Conservation (phyloP, 2,888 invertebrate genomes). For the Apomyelois bistriatella region DNA sequence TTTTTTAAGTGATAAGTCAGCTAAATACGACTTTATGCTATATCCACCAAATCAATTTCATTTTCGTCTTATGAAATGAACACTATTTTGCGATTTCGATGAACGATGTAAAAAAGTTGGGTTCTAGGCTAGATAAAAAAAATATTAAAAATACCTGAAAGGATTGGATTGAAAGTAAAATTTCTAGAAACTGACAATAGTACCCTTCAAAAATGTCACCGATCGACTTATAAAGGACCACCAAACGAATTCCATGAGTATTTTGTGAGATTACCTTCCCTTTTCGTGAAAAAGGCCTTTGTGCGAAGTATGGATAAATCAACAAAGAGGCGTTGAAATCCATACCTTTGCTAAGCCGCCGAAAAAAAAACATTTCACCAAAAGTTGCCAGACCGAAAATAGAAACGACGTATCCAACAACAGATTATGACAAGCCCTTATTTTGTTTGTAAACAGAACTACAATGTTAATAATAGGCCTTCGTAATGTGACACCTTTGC, state of each 20-base stretch:
- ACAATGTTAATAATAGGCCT: slow-evolving; percentile 49
- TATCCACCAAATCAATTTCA: too few species aligned
- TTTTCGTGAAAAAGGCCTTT: slow-evolving; percentile 64
- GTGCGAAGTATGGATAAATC: slow-evolving; percentile 57
- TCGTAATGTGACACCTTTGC: slow-evolving; percentile 75
- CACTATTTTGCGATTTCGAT: slow-evolving; percentile 29
- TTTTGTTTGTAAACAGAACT: slow-evolving; percentile 77
- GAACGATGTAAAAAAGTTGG: slow-evolving; percentile 25
- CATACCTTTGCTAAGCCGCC: slow-evolving; percentile 59
- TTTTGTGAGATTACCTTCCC: slow-evolving; percentile 54
- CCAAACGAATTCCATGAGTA: slow-evolving; percentile 58
- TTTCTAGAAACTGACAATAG: slow-evolving; percentile 37
- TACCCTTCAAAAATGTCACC: slow-evolving; percentile 57
- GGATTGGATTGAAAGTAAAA: slow-evolving; percentile 55
- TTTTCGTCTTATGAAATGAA: too few species aligned
- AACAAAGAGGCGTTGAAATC: slow-evolving; percentile 77
- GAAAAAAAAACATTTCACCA: slow-evolving; percentile 56
- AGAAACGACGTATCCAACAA: slow-evolving; percentile 69
- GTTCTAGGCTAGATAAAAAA: not conserved
- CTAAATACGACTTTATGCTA: too few species aligned
- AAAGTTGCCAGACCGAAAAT: slow-evolving; percentile 71
- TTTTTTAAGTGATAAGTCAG: too few species aligned
- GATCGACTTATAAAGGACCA: slow-evolving; percentile 59
- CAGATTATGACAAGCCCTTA: slow-evolving; percentile 78
- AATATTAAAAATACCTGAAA: slow-evolving; percentile 18